Evolutionary conservation across 2,113 vertebrate genomes (phyloP).

Genomic region (Pluvialis apricaria): DNA sequence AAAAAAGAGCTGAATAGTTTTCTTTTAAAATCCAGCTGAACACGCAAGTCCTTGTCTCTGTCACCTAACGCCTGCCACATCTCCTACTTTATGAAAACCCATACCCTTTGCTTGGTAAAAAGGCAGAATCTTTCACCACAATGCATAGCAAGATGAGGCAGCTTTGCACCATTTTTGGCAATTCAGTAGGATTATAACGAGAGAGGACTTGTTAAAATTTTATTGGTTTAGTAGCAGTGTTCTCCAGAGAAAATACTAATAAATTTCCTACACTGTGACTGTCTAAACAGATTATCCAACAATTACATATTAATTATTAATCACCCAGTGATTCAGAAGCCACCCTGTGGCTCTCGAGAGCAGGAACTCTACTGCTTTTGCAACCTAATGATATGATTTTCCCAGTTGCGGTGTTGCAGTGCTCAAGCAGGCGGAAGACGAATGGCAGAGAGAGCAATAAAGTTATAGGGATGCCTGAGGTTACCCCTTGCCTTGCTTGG

Average conservation of each 20-base stretch:
- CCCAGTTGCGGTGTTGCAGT: neutral
- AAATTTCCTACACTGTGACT: neutral
- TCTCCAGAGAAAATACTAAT: neutral
- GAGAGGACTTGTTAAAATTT: neutral
- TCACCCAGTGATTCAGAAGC: conserved; percentile 7
- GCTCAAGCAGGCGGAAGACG: neutral
- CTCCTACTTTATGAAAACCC: neutral
- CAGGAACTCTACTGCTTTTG: conserved; percentile 2
- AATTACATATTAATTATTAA: conserved; percentile 48
- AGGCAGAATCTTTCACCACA: neutral
- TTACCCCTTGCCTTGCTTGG: neutral
- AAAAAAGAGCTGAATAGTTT: neutral
- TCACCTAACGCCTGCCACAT: neutral
- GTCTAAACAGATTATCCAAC: conserved; percentile 21
- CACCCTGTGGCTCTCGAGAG: neutral
- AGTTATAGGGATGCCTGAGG: neutral
- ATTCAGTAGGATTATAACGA: neutral
- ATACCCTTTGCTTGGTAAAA: neutral
- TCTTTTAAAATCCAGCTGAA: neutral
- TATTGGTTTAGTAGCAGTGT: neutral
- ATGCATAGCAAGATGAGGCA: neutral
- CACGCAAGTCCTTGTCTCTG: neutral
- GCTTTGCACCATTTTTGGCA: neutral
- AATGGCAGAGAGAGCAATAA: neutral
- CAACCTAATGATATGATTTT: conserved; percentile 22